phyloP scores from a whole-genome alignment of 2,113 vertebrate species.

The Xenus cinereus region DNA sequence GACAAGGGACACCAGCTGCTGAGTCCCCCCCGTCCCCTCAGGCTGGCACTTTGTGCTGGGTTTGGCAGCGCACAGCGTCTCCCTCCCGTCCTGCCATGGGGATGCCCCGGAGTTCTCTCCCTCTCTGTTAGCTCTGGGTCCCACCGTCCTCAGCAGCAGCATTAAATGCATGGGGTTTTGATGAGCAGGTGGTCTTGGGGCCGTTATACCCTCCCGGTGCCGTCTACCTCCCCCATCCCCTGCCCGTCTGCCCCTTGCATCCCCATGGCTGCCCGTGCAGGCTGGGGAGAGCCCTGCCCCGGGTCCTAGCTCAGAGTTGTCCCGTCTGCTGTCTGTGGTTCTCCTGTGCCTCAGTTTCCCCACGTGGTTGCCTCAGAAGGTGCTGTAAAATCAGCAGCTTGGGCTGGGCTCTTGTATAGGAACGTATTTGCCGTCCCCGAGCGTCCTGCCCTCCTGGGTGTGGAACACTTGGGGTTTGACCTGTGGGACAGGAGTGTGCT shows the following conservation, averaged over 20 bases:
- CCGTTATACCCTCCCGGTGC: background rate
- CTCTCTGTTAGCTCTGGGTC: background rate
- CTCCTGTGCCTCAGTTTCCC: background rate
- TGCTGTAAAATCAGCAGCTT: background rate
- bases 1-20: background rate
- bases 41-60: background rate
- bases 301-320: background rate
- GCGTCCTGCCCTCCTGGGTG: background rate
- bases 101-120: background rate
- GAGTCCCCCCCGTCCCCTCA: background rate
- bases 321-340: background rate
- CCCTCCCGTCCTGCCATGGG: accelerated
- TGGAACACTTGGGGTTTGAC: background rate
- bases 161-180: background rate
- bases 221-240: background rate
- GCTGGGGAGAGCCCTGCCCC: background rate
- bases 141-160: background rate
- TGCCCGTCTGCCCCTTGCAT: accelerated
- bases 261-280: background rate
- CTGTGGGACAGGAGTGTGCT: accelerated
- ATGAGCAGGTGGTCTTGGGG: background rate
- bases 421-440: background rate
- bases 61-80: background rate
- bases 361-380: background rate
- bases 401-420: background rate